Evolutionary conservation across 1,140 invertebrate species (phyloP), one percentile per base, ranked within the genome.

Genomic region (Drosophila ironensis): DNA sequence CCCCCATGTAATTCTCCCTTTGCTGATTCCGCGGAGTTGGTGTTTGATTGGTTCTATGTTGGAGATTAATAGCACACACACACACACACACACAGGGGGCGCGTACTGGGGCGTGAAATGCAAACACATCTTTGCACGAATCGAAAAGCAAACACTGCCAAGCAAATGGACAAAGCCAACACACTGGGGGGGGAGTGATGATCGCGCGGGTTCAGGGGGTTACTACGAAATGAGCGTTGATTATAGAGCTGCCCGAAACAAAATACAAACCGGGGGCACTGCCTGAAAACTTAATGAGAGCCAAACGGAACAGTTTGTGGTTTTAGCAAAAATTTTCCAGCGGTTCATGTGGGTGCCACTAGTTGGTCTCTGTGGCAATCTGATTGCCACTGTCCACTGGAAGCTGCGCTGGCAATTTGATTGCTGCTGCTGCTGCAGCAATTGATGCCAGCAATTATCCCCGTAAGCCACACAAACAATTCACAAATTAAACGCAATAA

Each of bases 401-500:
- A 50, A 42, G 56, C 56, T 48, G 24, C 17, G 24, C n/a, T 48
- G 60, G 51, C 54, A 47, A 37, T 46, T 61, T 57, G 71, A 37
- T 52, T 68, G 40, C 46, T 47, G 33, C 41, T 37, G 19, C 59
- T 38, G 51, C 27, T 11, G 27, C 41, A 42, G 77, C 78, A 74
- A 82, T 73, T 82, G 78, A 82, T 82, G 80, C 78, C 59, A 46
- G 73, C 78, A 84, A 84, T 84, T 84, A 84, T 84, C 69, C 56
- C 24, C 41, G 44, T 73, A 72, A 84, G 73, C 69, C 66, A 67
- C 64, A 72, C 78, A 84, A 82, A 82, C 78, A 84, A 82, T 84
- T 69, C 70, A 69, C 78, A 78, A 82, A 82, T 82, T 77, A 84
- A 82, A 77, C 75, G 78, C 78, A 84, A 82, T 82, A 82, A 82